Evolutionary conservation across 2,113 vertebrate species (phyloP).

Genomic region (Ptilorrhoa leucosticta): DNA sequence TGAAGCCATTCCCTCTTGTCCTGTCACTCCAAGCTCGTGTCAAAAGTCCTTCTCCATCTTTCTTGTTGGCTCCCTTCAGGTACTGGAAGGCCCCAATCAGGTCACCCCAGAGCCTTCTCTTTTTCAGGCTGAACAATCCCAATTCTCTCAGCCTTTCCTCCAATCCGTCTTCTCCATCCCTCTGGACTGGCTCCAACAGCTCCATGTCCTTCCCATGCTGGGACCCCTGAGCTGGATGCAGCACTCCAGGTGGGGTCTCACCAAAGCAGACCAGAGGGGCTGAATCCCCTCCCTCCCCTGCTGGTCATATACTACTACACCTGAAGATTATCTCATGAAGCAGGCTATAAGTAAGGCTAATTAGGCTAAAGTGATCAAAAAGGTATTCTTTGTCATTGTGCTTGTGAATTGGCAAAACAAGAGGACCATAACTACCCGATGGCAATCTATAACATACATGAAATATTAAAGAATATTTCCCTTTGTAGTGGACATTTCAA

Average conservation of each 20-base stretch:
- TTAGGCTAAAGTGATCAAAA: constrained; percentile 42
- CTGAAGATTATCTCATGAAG: background rate
- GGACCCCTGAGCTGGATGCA: background rate
- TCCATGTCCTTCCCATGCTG: background rate
- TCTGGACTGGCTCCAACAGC: background rate
- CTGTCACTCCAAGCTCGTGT: background rate
- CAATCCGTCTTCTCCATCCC: background rate
- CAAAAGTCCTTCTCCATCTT: background rate
- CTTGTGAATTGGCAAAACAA: background rate
- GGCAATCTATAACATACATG: background rate
- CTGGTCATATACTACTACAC: background rate
- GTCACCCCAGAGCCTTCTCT: background rate
- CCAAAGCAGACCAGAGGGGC: background rate
- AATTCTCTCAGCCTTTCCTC: background rate
- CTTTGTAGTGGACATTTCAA: background rate
- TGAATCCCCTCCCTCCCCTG: fast-evolving
- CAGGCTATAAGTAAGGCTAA: constrained; percentile 35
- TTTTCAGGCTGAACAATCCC: background rate
- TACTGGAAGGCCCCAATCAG: fast-evolving
- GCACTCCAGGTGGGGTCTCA: background rate
- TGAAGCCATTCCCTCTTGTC: background rate
- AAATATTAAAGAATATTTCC: constrained; percentile 43
- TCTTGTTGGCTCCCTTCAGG: background rate
- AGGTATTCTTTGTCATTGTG: background rate
- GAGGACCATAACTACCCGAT: background rate